phyloP scores from a whole-genome alignment of 2,888 invertebrate genomes.

The Ellobium chinense region DNA sequence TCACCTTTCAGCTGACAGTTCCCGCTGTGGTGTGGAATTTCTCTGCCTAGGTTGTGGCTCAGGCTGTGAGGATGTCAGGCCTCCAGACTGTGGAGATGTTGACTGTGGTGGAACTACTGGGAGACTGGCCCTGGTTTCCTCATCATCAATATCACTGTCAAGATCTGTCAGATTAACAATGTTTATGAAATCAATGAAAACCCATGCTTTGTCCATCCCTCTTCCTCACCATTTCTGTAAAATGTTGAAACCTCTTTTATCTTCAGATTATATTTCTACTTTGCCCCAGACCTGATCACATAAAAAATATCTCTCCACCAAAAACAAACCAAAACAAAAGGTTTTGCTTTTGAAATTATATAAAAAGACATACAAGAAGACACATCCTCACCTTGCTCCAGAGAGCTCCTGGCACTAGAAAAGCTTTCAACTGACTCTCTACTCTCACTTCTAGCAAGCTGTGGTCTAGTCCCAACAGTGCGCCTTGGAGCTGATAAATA shows the following conservation, averaged over 20 bases:
- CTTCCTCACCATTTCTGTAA: no score
- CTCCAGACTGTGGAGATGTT: background rate
- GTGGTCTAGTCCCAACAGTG: no score
- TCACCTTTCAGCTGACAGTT: background rate
- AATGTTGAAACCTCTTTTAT: no score
- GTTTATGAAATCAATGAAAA: no score
- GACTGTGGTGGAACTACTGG: background rate
- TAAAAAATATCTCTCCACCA: no score
- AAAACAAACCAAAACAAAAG: no score
- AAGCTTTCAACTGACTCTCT: slow-evolving; percentile 42
- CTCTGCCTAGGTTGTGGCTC: background rate
- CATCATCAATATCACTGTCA: slow-evolving; percentile 8
- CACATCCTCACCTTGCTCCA: slow-evolving; percentile 30
- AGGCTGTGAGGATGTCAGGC: background rate
- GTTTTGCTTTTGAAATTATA: no score
- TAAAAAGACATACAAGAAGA: no score
- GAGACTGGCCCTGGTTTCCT: background rate
- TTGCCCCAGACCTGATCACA: no score
- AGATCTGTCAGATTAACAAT: background rate
- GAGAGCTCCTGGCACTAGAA: slow-evolving; percentile 38
- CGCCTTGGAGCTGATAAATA: no score
- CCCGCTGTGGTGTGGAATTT: background rate
- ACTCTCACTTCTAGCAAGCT: slow-evolving; percentile 28
- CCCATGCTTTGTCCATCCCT: no score
- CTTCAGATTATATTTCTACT: no score